Base-by-base conservation (phyloP, 2,113 vertebrate species). In the Siphamia tubifer region DNA sequence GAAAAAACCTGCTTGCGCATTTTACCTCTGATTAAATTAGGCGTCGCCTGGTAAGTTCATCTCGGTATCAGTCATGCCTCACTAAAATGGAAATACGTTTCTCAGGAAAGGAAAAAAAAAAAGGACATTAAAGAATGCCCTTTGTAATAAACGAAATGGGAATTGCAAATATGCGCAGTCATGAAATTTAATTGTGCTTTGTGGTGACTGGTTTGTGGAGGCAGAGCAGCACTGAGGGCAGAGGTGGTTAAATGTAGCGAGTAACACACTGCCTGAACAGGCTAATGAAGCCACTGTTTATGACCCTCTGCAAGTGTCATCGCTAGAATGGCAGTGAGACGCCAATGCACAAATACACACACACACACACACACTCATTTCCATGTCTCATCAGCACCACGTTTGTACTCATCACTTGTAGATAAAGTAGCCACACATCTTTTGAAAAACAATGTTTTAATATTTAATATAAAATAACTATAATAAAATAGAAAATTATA, bases 261-360 rank as follows among this genome's bases (percentile, higher is more conserved):
- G 71, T 93, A 93, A 95, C 91, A 87, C 81, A 74, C 89, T 85
- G 92, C 91, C 87, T 92, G 90, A 93, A 88, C 91, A 87, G 92
- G 83, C 93, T 96, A 95, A 96, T 96, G 95, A 94, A 92, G 91
- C 93, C 4, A 89, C 82, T 92, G 89, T 95, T 96, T 94, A 96
- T 94, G 93, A 89, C 93, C 91, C 84, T 83, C 91, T 92, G 89
- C 87, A 86, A 92, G 90, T 91, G 90, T 87, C 92, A 86, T 92
- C 91, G 90, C 91, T 88, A 91, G 89, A 93, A 92, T 90, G 90
- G 93, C 82, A 76, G 84, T 86, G 84, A 56, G 49, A 60, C 24
- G 34, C 31, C 45, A 17, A n/a, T 11, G 42, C 20, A 53, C 56
- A 72, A 25, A 40, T 4, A 25, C 27, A 36, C 0, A 32, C 43